A percentile compares a stretch with the other conserved stretches of the same genome.
Conservation (phyloP, 2,113 vertebrate genomes). For the Dromaius novaehollandiae region DNA sequence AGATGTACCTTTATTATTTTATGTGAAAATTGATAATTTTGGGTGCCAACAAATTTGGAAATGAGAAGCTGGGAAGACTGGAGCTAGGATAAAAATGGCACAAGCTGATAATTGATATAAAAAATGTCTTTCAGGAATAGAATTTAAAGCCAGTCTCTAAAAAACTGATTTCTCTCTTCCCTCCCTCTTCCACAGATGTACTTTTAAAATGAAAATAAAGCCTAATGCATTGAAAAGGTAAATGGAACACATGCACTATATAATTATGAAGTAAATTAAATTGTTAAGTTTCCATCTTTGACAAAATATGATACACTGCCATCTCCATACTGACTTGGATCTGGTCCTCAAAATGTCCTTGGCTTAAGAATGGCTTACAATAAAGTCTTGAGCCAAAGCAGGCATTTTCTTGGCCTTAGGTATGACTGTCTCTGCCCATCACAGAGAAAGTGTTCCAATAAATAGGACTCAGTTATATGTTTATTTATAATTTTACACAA, state of each 20-base stretch:
- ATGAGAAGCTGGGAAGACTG: neutral
- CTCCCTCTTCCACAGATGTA: neutral
- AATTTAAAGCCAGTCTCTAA: neutral
- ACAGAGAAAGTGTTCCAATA: conserved; percentile 55
- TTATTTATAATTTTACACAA: conserved; percentile 47
- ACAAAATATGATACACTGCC: conserved; percentile 62
- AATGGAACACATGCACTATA: neutral
- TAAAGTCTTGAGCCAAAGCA: conserved; percentile 74
- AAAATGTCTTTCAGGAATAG: neutral
- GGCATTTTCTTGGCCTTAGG: conserved; percentile 74
- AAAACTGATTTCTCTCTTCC: neutral
- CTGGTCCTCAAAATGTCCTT: conserved; percentile 75
- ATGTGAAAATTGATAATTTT: neutral
- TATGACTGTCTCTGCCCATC: conserved; percentile 25
- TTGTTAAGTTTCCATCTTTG: conserved; percentile 66
- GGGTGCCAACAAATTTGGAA: neutral
- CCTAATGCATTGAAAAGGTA: neutral
- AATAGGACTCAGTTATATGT: conserved; percentile 26
- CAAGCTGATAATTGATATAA: neutral
- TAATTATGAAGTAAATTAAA: conserved; percentile 39
- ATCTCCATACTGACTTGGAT: conserved; percentile 60
- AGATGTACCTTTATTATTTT: neutral
- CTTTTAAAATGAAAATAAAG: neutral
- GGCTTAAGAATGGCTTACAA: conserved; percentile 69
- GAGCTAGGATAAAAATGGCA: neutral